Percentiles rank a stretch among this genome's conserved stretches.
These are phyloP conservation scores for Chiridota heheva DNA, from an alignment of 35 echinoderm and acorn worm genomes.

Conservation along the genomic window DNA sequence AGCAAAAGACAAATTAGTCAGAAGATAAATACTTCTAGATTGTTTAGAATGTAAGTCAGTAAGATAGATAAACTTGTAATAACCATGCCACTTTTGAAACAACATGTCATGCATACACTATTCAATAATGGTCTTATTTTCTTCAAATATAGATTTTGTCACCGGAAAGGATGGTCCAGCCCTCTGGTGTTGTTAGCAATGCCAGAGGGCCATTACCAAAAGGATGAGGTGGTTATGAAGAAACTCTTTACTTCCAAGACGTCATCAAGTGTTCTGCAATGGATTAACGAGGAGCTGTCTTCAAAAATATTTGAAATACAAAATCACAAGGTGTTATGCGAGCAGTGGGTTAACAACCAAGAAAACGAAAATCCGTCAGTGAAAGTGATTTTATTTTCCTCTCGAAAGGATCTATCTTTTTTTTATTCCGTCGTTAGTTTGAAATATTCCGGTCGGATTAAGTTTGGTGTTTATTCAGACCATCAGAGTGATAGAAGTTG, in stretches of 20 bases:
- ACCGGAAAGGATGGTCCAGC: conserved; percentile 65
- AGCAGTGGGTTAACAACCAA: conserved; percentile 43
- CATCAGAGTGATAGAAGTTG: neutral
- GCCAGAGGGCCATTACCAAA: conserved; percentile 74
- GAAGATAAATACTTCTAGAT: too few relatives aligned
- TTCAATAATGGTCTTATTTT: too few relatives aligned
- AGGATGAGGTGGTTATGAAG: conserved; percentile 74
- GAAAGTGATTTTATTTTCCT: conserved; percentile 60
- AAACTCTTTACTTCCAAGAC: conserved; percentile 45
- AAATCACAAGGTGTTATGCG: conserved; percentile 4
- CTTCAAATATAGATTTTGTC: conserved; percentile 95
- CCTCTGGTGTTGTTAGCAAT: conserved; percentile 81
- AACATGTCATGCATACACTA: too few relatives aligned
- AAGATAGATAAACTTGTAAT: too few relatives aligned
- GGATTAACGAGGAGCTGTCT: conserved; percentile 71
- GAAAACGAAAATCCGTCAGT: conserved; percentile 24
- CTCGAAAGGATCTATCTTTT: conserved; percentile 27
- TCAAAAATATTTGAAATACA: conserved; percentile 44
- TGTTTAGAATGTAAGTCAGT: too few relatives aligned
- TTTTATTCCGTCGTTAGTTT: conserved; percentile 81
- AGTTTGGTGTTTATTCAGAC: conserved; percentile 61
- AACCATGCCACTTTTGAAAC: too few relatives aligned
- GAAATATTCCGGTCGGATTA: conserved; percentile 85
- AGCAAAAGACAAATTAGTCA: too few relatives aligned
- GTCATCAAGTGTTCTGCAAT: conserved; percentile 55